Conservation (phyloP, 1,140 invertebrate species). For the Eciton burchellii region DNA sequence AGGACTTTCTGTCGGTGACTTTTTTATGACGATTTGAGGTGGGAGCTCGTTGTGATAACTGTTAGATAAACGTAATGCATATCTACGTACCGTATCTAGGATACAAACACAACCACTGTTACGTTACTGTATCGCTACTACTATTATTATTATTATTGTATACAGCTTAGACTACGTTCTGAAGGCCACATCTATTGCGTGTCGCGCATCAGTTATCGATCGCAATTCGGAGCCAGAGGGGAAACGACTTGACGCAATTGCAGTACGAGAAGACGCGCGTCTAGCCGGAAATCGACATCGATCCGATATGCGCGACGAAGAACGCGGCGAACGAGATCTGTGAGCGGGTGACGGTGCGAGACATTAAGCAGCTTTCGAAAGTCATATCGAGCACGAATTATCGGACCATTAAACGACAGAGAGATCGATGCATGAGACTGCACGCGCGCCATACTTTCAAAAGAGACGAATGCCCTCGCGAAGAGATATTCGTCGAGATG, state of each 20-base stretch:
- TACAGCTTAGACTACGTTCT: conserved; percentile 16
- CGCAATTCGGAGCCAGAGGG: background rate
- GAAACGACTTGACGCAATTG: conserved; percentile 4
- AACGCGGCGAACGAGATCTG: conserved; percentile 42
- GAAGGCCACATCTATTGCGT: conserved; percentile 22
- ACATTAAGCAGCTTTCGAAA: conserved; percentile 56
- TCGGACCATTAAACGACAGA: conserved; percentile 63
- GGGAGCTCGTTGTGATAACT: conserved; percentile 52
- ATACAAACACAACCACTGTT: no score
- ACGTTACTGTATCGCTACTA: no score
- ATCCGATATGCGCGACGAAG: background rate
- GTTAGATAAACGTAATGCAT: conserved; percentile 41
- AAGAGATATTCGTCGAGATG: conserved; percentile 36
- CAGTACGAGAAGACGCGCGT: background rate
- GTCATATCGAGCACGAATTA: conserved; percentile 51
- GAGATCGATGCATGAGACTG: conserved; percentile 51
- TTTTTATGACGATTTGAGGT: conserved; percentile 23
- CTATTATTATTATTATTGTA: no score
- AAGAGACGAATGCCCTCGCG: conserved; percentile 26
- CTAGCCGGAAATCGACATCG: conserved; percentile 11
- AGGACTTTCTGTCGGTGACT: conserved; percentile 34
- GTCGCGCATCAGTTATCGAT: conserved; percentile 17
- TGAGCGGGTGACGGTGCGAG: conserved; percentile 9
- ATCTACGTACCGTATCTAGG: conserved; percentile 46
- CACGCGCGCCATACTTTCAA: conserved; percentile 19